Conservation (phyloP, 2,888 invertebrate species). For the Eledona agricola region DNA sequence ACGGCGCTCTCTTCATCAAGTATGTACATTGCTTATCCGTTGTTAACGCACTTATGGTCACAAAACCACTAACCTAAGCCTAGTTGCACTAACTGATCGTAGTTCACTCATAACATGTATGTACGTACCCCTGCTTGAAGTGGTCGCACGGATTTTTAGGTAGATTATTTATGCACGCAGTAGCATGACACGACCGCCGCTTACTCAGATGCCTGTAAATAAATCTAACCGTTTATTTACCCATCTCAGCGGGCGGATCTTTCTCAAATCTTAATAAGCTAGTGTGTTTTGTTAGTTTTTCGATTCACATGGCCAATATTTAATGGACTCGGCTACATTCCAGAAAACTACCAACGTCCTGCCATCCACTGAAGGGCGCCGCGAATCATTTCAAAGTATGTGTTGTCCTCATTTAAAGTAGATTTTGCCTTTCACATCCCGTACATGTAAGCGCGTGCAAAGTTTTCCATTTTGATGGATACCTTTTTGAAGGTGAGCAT, state of each 20-base stretch:
- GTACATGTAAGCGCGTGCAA: too few relatives aligned
- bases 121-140: conserved; percentile 11
- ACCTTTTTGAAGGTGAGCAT: conserved; percentile 27
- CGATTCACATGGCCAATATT: conserved; percentile 54
- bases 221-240: too few relatives aligned
- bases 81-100: conserved; percentile 20
- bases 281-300: conserved; percentile 43
- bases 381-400: conserved; percentile 57
- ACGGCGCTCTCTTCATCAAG: conserved; percentile 58
- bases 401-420: conserved; percentile 50
- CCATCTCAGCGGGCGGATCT: background rate
- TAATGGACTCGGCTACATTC: conserved; percentile 60
- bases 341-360: conserved; percentile 59
- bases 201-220: conserved; percentile 1
- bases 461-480: conserved; percentile 2
- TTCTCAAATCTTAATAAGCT: conserved; percentile 30
- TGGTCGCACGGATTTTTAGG: conserved; percentile 22
- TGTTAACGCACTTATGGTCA: conserved; percentile 10
- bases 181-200: conserved; percentile 7
- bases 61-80: conserved; percentile 20
- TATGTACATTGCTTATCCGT: conserved; percentile 49
- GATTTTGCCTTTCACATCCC: conserved; percentile 8
- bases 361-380: conserved; percentile 56
- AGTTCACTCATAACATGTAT: conserved; percentile 18
- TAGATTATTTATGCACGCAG: conserved; percentile 8